A percentile compares a stretch with the other conserved stretches of the same genome.
Evolutionary conservation across 2,113 vertebrate genomes (phyloP).

Genomic region (Eubucco bourcierii): DNA sequence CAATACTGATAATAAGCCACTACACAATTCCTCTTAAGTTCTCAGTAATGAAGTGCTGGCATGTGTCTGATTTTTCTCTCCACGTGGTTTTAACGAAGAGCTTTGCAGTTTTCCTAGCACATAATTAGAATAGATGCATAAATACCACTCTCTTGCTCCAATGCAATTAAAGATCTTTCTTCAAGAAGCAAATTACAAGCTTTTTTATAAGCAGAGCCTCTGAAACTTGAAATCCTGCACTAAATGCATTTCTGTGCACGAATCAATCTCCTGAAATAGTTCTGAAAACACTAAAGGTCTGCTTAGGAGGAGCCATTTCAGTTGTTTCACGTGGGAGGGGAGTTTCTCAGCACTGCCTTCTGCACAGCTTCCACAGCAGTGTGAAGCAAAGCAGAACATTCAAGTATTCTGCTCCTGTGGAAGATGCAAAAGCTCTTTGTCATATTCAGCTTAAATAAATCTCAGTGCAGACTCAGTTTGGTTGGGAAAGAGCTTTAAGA

Average conservation of each 20-base stretch:
- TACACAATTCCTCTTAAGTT: conserved; percentile 54
- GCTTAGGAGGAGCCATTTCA: conserved; percentile 11
- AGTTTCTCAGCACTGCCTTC: conserved; percentile 9
- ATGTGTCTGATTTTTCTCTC: conserved; percentile 61
- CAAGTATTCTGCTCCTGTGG: neutral
- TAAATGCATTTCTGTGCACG: conserved; percentile 63
- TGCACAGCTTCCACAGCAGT: neutral
- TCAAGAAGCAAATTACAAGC: conserved; percentile 59
- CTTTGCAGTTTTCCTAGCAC: conserved; percentile 65
- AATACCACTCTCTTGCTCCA: conserved; percentile 56
- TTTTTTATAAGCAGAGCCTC: conserved; percentile 26
- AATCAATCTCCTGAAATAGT: conserved; percentile 53
- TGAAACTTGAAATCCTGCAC: conserved; percentile 40
- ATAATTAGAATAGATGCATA: conserved; percentile 68
- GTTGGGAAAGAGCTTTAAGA: no score
- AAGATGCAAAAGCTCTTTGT: neutral
- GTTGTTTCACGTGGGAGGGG: conserved; percentile 4
- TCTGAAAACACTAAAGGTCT: conserved; percentile 53
- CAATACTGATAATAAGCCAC: conserved; percentile 49
- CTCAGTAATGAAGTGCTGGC: conserved; percentile 61
- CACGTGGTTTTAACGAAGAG: conserved; percentile 54
- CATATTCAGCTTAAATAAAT: conserved; percentile 44
- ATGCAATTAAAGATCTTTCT: conserved; percentile 70
- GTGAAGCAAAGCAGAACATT: neutral
- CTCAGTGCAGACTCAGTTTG: neutral